phyloP scores from a whole-genome alignment of 2,113 vertebrate species.

The Capra hircus region DNA sequence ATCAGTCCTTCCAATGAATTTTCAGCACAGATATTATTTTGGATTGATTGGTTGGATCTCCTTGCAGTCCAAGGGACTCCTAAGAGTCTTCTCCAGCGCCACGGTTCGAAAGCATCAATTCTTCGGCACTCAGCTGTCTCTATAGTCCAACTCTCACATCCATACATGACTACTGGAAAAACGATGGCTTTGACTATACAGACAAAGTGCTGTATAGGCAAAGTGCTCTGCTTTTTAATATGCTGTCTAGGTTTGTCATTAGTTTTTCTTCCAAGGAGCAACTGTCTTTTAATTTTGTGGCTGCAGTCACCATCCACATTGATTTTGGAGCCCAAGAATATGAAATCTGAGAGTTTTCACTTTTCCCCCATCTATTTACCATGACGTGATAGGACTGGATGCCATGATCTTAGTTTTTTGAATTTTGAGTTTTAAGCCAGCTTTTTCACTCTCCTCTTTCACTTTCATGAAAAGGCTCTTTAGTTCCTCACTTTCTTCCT shows the following conservation, averaged over 20 bases:
- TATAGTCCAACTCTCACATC: background rate
- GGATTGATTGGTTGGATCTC: background rate
- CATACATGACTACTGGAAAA: background rate
- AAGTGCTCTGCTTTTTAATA: background rate
- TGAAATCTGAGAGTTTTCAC: background rate
- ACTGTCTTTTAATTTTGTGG: background rate
- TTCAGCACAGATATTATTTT: background rate
- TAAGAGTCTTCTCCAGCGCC: background rate
- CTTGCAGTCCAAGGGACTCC: background rate
- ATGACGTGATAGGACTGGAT: background rate
- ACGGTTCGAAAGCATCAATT: rapidly evolving
- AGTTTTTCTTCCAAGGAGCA: background rate
- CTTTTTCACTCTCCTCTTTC: background rate
- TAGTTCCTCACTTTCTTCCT: background rate
- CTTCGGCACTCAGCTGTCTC: background rate
- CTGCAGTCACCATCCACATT: background rate
- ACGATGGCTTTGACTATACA: background rate
- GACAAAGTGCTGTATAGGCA: background rate
- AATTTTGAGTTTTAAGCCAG: background rate
- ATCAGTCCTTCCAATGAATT: background rate
- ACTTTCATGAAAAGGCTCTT: background rate
- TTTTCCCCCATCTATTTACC: background rate
- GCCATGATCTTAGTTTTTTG: background rate
- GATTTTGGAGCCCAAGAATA: background rate
- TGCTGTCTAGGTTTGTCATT: background rate